Evolutionary conservation across 2,888 invertebrate species (phyloP).

Genomic region (Nephrotoma appendiculata): DNA sequence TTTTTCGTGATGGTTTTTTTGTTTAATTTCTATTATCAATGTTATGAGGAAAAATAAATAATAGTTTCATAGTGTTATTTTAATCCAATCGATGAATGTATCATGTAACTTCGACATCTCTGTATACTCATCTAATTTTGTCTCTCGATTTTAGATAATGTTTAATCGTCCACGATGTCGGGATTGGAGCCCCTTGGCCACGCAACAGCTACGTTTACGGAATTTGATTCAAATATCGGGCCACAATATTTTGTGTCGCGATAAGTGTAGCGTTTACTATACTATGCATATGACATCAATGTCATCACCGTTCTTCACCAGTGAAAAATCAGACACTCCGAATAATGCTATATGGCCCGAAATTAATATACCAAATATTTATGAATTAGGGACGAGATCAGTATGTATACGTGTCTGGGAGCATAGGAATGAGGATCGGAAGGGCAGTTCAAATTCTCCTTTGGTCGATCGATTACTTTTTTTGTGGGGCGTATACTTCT

Average conservation of each 20-base stretch:
- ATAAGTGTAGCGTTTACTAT: constrained; percentile 49
- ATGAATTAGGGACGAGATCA: constrained; percentile 33
- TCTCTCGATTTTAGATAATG: constrained; percentile 24
- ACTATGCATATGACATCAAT: constrained; percentile 67
- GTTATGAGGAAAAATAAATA: not conserved
- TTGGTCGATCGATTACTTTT: constrained; percentile 46
- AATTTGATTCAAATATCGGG: constrained; percentile 63
- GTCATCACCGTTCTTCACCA: constrained; percentile 73
- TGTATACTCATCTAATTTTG: not conserved
- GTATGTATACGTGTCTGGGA: constrained; percentile 31
- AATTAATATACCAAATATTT: constrained; percentile 48
- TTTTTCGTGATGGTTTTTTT: not conserved
- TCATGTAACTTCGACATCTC: not conserved
- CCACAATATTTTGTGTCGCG: constrained; percentile 36
- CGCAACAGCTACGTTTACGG: constrained; percentile 70
- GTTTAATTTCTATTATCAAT: not conserved
- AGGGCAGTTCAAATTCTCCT: constrained; percentile 14
- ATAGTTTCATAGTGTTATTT: not conserved
- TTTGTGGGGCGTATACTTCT: constrained; percentile 75
- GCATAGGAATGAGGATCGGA: constrained; percentile 13
- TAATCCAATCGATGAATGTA: not conserved
- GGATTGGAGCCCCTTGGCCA: constrained; percentile 66
- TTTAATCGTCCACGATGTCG: constrained; percentile 53
- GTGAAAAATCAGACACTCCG: constrained; percentile 50
- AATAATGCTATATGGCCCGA: constrained; percentile 71